Evolutionary conservation across 1,140 invertebrate genomes (phyloP).

Genomic region (Eumeta japonica): DNA sequence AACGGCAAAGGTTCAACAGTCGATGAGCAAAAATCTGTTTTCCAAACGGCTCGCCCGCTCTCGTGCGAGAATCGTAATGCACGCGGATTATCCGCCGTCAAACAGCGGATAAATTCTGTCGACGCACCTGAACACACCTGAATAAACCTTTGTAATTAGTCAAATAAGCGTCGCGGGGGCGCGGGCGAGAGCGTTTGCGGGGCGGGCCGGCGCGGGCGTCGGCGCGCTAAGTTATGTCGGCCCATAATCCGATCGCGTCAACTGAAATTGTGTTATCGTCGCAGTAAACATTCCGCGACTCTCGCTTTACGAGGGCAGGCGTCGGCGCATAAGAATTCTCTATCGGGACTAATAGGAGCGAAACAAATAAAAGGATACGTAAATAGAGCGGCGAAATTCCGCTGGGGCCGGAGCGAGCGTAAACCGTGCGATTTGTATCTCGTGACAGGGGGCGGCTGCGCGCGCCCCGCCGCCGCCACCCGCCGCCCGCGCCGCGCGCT

Average conservation of each 20-base stretch:
- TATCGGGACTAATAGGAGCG: slow-evolving; percentile 55
- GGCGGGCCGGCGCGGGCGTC: slow-evolving; percentile 6
- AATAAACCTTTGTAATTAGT: slow-evolving; percentile 44
- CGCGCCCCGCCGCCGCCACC: slow-evolving; percentile 12
- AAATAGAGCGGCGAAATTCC: slow-evolving; percentile 55
- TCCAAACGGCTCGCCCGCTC: too few species aligned
- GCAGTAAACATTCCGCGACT: slow-evolving; percentile 49
- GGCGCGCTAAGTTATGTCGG: slow-evolving; percentile 37
- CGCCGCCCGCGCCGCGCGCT: slow-evolving; percentile 4
- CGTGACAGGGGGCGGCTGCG: slow-evolving; percentile 36
- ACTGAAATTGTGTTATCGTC: slow-evolving; percentile 50
- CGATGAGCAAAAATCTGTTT: too few species aligned
- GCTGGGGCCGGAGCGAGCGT: slow-evolving; percentile 50
- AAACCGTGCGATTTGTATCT: slow-evolving; percentile 57
- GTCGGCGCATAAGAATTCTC: slow-evolving; percentile 57
- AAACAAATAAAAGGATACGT: slow-evolving; percentile 58
- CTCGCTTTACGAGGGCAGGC: slow-evolving; percentile 51
- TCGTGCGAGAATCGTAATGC: too few species aligned
- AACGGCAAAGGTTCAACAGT: too few species aligned
- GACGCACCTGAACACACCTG: slow-evolving; percentile 35
- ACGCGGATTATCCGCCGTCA: too few species aligned
- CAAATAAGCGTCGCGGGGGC: slow-evolving; percentile 30
- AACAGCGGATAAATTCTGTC: slow-evolving; percentile 31
- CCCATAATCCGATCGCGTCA: slow-evolving; percentile 47
- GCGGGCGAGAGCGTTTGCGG: slow-evolving; percentile 48